phyloP scores from a whole-genome alignment of 2,113 vertebrate species.

The Oophaga pumilio region DNA sequence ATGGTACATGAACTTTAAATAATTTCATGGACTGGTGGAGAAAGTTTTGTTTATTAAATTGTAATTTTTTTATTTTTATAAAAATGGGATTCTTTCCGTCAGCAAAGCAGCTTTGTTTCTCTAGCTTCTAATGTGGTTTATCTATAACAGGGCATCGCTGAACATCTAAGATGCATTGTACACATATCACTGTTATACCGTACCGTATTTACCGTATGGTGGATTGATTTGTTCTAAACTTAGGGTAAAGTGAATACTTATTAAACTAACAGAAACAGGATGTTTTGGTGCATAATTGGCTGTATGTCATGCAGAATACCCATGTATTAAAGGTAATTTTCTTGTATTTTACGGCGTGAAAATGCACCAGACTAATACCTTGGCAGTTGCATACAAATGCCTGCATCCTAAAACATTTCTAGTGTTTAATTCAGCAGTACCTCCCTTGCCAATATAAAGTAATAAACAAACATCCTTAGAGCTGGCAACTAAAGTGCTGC shows the following conservation, averaged over 20 bases:
- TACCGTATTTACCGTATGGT: not conserved
- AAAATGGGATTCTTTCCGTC: not conserved
- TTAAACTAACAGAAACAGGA: slow-evolving; percentile 28
- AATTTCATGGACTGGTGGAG: not conserved
- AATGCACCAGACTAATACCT: slow-evolving; percentile 53
- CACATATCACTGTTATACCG: not conserved
- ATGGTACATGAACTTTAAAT: not conserved
- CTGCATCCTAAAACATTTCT: slow-evolving; percentile 52
- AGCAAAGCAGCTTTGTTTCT: not conserved
- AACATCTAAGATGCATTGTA: not conserved
- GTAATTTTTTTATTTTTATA: not conserved
- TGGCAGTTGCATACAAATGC: slow-evolving; percentile 46
- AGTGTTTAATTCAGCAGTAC: slow-evolving; percentile 55
- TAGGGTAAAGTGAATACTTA: not conserved
- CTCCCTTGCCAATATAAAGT: slow-evolving; percentile 53
- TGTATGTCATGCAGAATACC: slow-evolving; percentile 31
- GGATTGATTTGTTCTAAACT: not conserved
- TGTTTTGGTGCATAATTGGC: slow-evolving; percentile 40
- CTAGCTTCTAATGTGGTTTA: not conserved
- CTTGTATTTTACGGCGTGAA: slow-evolving; percentile 45
- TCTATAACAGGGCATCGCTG: not conserved
- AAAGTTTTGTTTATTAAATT: not conserved
- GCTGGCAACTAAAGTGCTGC: slow-evolving; percentile 54
- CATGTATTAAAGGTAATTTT: slow-evolving; percentile 50
- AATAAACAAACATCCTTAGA: slow-evolving; percentile 57